phyloP scores from a whole-genome alignment of 2,113 vertebrate species.

The Steatornis caripensis region DNA sequence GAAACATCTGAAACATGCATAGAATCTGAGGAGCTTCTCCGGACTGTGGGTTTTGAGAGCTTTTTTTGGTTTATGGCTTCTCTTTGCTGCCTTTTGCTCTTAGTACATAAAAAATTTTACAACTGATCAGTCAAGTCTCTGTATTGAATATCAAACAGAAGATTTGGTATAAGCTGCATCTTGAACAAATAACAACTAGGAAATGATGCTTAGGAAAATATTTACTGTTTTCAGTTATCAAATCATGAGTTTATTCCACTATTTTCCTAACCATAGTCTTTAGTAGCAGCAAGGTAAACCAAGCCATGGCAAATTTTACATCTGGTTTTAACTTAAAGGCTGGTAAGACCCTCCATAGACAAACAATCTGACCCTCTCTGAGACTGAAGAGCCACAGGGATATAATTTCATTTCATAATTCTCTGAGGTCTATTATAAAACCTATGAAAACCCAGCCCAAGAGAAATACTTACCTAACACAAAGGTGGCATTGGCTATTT shows the following conservation, averaged over 20 bases:
- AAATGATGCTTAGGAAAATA: neutral
- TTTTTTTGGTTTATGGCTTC: neutral
- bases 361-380: neutral
- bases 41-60: neutral
- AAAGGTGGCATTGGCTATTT: neutral
- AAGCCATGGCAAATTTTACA: neutral
- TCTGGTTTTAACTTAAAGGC: neutral
- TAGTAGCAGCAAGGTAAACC: neutral
- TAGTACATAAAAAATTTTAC: neutral
- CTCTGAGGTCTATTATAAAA: neutral
- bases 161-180: neutral
- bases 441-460: neutral
- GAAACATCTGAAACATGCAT: neutral
- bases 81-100: neutral
- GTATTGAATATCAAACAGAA: neutral
- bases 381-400: neutral
- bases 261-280: neutral
- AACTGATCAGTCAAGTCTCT: neutral
- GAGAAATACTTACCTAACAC: neutral
- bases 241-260: neutral
- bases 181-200: neutral
- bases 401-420: neutral
- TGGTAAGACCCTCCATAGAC: neutral
- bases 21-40: neutral
- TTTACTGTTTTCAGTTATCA: neutral